Conservation (phyloP, 2,113 vertebrate species). For the Phylloscopus trochilus region DNA sequence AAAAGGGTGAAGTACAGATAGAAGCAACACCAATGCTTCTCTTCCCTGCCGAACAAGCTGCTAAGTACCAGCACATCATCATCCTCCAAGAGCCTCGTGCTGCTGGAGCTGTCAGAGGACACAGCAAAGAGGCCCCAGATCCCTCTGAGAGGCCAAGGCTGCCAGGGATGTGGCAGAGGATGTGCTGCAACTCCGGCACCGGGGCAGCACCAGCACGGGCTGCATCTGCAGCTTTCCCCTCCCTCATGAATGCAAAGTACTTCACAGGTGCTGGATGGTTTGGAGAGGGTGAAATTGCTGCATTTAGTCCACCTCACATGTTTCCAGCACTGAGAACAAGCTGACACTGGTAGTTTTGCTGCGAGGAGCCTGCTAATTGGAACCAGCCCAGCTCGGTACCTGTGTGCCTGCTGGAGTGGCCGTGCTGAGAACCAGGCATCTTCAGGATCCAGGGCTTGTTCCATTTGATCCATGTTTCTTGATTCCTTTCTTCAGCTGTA, state of each 20-base stretch:
- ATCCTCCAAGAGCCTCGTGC: background rate
- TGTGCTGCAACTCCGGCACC: rapidly evolving
- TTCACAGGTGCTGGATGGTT: rapidly evolving
- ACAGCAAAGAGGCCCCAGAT: background rate
- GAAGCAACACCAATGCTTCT: background rate
- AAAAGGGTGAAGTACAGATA: background rate
- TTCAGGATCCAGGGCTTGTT: background rate
- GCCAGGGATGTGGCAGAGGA: background rate
- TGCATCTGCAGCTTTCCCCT: background rate
- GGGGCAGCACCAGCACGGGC: rapidly evolving
- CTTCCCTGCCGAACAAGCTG: background rate
- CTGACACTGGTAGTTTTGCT: background rate
- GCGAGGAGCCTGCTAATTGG: background rate
- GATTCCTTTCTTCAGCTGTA: background rate
- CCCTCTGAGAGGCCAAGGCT: background rate
- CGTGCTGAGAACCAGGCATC: background rate
- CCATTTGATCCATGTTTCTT: background rate
- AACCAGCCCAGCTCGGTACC: background rate
- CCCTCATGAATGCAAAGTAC: rapidly evolving
- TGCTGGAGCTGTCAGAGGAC: background rate
- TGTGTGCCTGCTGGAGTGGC: background rate
- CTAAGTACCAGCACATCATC: background rate
- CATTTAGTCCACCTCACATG: rapidly evolving
- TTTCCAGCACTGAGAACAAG: background rate
- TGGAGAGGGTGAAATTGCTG: background rate